Conservation (phyloP, 2,113 vertebrate genomes). For the Ailuropoda melanoleuca region DNA sequence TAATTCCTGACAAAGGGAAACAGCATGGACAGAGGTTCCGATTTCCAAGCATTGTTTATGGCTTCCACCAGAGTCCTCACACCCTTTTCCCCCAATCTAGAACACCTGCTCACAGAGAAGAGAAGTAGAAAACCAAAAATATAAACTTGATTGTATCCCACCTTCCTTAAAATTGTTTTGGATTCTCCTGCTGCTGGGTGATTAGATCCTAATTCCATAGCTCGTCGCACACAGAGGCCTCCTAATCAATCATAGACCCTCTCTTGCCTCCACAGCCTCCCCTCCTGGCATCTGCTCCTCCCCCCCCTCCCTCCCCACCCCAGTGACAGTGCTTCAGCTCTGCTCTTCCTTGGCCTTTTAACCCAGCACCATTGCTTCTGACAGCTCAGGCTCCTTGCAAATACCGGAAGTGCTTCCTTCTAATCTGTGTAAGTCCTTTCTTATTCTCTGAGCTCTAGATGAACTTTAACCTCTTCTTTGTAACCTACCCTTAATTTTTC, state of each 20-base stretch:
- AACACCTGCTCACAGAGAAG: background rate
- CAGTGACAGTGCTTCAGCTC: accelerated
- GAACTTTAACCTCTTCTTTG: background rate
- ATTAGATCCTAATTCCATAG: background rate
- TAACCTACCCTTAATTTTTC: background rate
- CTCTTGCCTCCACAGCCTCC: background rate
- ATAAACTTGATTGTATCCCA: background rate
- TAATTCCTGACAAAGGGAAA: background rate
- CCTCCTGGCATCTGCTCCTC: background rate
- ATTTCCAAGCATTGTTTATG: background rate
- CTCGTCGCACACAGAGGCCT: background rate
- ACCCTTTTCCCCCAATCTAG: background rate
- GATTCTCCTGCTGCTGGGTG: background rate
- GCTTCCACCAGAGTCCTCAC: background rate
- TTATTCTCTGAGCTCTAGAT: background rate
- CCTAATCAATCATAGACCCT: background rate
- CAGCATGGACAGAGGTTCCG: background rate
- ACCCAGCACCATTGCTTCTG: background rate
- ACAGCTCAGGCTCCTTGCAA: background rate
- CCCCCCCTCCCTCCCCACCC: background rate
- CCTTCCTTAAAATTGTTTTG: background rate
- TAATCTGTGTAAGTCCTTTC: background rate
- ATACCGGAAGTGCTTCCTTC: background rate
- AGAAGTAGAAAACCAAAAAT: background rate
- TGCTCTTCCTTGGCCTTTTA: background rate